These are phyloP conservation scores for Cotesia typhae DNA, from an alignment of 1,140 invertebrate genomes.

Conservation along the genomic window DNA sequence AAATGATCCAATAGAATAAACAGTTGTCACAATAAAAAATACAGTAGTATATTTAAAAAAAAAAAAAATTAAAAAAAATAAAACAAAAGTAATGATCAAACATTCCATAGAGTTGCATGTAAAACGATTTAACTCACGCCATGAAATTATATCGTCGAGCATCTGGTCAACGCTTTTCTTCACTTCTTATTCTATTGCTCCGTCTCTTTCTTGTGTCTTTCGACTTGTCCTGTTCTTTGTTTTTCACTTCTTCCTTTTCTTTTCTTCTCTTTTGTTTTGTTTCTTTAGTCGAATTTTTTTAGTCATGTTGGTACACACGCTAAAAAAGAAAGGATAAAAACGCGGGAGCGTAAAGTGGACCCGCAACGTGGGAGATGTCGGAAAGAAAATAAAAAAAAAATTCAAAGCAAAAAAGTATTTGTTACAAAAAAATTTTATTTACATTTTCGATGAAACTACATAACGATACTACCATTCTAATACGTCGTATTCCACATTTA, in stretches of 20 bases:
- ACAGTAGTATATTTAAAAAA: not conserved
- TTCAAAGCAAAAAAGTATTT: not conserved
- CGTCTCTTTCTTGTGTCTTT: constrained; percentile 12
- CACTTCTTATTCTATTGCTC: constrained; percentile 22
- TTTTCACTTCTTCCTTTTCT: not conserved
- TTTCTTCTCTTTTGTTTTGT: constrained; percentile 10
- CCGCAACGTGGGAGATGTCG: constrained; percentile 33
- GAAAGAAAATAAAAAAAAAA: constrained; percentile 9
- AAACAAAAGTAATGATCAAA: too few relatives aligned
- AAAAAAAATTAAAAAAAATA: too few relatives aligned
- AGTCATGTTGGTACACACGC: constrained; percentile 3
- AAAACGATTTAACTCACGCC: constrained; percentile 4
- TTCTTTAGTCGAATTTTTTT: not conserved
- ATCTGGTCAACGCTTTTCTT: constrained; percentile 27
- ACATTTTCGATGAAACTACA: too few relatives aligned
- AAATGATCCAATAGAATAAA: not conserved
- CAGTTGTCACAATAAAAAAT: not conserved
- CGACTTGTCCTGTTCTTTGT: constrained; percentile 1
- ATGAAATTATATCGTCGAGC: constrained; percentile 34
- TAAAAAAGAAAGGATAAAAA: constrained; percentile 27
- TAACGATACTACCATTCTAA: too few relatives aligned
- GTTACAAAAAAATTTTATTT: too few relatives aligned
- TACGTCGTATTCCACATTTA: too few relatives aligned
- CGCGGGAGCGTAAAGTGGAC: constrained; percentile 35
- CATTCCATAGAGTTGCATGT: not conserved